Conservation (phyloP, 2,113 vertebrate species). For the Synchiropus splendidus region DNA sequence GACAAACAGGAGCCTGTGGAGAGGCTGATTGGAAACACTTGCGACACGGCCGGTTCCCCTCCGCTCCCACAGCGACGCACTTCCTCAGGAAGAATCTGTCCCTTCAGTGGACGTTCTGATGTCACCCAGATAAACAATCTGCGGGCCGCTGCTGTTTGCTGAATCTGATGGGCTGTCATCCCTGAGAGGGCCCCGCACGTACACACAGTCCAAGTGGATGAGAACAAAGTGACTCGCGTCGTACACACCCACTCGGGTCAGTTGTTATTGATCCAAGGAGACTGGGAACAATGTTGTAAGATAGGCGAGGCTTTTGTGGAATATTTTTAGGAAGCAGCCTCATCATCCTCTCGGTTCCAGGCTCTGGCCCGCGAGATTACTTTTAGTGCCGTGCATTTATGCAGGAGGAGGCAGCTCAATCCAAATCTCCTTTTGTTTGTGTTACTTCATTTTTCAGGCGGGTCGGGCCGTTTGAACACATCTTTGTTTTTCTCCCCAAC, state of each 20-base stretch:
- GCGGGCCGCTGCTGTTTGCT: conserved; percentile 25
- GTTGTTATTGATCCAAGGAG: conserved; percentile 34
- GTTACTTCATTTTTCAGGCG: conserved; percentile 11
- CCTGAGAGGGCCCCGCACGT: conserved; percentile 25
- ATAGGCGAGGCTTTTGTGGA: conserved; percentile 43
- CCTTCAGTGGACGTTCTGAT: conserved; percentile 35
- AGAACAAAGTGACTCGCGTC: conserved; percentile 29
- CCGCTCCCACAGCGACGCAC: conserved; percentile 18
- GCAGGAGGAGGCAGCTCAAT: conserved; percentile 16
- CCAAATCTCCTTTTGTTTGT: conserved; percentile 31
- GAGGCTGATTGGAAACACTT: conserved; percentile 52
- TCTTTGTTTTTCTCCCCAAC: conserved; percentile 8
- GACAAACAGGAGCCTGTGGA: conserved; percentile 31
- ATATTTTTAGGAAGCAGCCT: conserved; percentile 48
- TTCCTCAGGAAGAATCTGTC: conserved; percentile 55
- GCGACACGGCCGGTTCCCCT: conserved; percentile 26
- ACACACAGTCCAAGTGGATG: conserved; percentile 38
- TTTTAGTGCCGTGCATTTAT: conserved; percentile 27
- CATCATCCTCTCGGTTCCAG: conserved; percentile 27
- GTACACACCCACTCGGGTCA: conserved; percentile 40
- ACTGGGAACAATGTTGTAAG: conserved; percentile 44
- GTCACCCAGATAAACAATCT: conserved; percentile 49
- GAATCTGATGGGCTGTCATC: conserved; percentile 38
- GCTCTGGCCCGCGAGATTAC: conserved; percentile 18
- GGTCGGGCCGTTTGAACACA: conserved; percentile 25